Conservation (phyloP, 2,113 vertebrate genomes). For the Megalops atlanticus region DNA sequence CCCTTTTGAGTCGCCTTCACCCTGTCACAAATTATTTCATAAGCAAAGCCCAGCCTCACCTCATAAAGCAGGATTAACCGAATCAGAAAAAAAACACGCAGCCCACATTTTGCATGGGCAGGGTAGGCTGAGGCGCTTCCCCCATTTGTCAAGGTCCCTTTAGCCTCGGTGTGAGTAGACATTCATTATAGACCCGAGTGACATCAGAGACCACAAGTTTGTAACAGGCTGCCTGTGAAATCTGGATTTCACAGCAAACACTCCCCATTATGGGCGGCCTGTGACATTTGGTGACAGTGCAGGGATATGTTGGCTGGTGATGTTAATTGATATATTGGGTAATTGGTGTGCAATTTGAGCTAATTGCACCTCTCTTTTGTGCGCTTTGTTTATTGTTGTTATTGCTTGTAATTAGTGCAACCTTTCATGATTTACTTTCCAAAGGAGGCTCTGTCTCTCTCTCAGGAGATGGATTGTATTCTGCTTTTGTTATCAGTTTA, state of each 20-base stretch:
- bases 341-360: neutral
- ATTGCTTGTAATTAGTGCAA: neutral
- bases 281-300: neutral
- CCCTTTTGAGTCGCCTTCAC: conserved; percentile 1
- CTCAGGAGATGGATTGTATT: too few species aligned
- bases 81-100: neutral
- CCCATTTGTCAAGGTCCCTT: neutral
- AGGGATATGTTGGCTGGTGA: neutral
- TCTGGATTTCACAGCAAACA: neutral
- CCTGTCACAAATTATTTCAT: neutral
- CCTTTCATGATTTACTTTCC: too few species aligned
- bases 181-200: neutral
- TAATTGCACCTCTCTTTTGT: neutral
- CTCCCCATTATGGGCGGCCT: neutral
- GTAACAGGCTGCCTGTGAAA: neutral
- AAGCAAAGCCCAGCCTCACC: conserved; percentile 5
- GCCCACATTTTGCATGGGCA: neutral
- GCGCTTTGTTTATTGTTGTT: neutral
- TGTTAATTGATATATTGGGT: neutral
- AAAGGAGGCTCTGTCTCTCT: too few species aligned
- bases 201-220: neutral
- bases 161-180: neutral
- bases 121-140: neutral
- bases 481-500: too few species aligned
- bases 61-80: neutral